Percentiles rank a stretch among this genome's conserved stretches.
Conservation (phyloP, 2,797 vertebrate genomes). For the Danio jaintianensis region DNA sequence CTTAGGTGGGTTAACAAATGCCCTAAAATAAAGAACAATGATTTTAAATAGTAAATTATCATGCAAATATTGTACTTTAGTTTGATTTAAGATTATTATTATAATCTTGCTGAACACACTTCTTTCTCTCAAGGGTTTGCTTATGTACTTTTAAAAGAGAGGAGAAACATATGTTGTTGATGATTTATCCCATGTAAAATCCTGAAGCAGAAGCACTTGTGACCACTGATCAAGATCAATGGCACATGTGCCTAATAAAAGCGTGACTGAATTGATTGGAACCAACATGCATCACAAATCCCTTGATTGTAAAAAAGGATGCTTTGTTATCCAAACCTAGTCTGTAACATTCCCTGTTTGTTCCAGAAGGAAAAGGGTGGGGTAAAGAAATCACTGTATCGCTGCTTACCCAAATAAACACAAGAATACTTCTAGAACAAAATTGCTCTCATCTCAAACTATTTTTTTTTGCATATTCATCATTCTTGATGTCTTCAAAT, state of each 20-base stretch:
- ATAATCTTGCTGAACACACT: no score
- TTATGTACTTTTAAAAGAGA: not conserved
- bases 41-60: no score
- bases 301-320: conserved; percentile 30
- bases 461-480: no score
- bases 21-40: no score
- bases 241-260: conserved; percentile 5
- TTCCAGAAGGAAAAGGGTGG: conserved; percentile 26
- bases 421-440: not conserved
- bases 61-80: no score
- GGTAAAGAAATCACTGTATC: not conserved
- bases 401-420: not conserved
- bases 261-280: not conserved
- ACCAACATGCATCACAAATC: conserved; percentile 33
- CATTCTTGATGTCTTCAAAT: not conserved
- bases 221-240: conserved; percentile 34
- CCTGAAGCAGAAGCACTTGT: not conserved
- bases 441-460: not conserved
- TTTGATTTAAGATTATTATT: no score
- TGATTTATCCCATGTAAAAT: not conserved
- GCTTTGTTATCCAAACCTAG: conserved; percentile 47
- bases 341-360: conserved; percentile 21
- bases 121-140: not conserved
- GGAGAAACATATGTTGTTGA: not conserved
- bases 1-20: no score